Conservation (phyloP, 2,888 invertebrate genomes). For the Isoperla grammatica region DNA sequence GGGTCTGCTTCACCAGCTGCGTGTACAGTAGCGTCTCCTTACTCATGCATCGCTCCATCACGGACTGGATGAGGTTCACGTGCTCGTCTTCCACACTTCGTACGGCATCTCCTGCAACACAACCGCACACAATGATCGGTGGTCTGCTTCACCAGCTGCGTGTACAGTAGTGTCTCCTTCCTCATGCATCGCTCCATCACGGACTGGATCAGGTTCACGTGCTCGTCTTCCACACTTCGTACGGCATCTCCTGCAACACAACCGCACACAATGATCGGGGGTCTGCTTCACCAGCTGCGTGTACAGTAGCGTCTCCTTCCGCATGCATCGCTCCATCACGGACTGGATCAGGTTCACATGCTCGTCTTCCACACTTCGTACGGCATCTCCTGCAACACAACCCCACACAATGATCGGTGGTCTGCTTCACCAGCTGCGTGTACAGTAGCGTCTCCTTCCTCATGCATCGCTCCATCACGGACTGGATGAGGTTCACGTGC, state of each 20-base stretch:
- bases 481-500: constrained; percentile 82
- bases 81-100: constrained; percentile 79
- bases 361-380: constrained; percentile 76
- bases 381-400: constrained; percentile 48
- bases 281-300: constrained; percentile 91
- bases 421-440: constrained; percentile 88
- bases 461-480: constrained; percentile 85
- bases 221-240: constrained; percentile 77
- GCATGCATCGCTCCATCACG: constrained; percentile 84
- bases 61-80: constrained; percentile 78
- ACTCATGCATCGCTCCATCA: constrained; percentile 86
- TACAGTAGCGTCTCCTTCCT: constrained; percentile 82
- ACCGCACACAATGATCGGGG: constrained; percentile 80
- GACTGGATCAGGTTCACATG: constrained; percentile 84
- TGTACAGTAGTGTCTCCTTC: constrained; percentile 78
- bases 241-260: constrained; percentile 51
- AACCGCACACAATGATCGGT: constrained; percentile 80
- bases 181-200: constrained; percentile 88
- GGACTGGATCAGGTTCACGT: constrained; percentile 80
- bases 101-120: constrained; percentile 51
- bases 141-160: constrained; percentile 90
- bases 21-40: constrained; percentile 82
- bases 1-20: constrained; percentile 90
- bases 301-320: constrained; percentile 81
- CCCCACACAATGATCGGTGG: constrained; percentile 90